These are phyloP conservation scores for Dendrolimus houi DNA, from an alignment of 2,888 invertebrate genomes.

Conservation along the genomic window DNA sequence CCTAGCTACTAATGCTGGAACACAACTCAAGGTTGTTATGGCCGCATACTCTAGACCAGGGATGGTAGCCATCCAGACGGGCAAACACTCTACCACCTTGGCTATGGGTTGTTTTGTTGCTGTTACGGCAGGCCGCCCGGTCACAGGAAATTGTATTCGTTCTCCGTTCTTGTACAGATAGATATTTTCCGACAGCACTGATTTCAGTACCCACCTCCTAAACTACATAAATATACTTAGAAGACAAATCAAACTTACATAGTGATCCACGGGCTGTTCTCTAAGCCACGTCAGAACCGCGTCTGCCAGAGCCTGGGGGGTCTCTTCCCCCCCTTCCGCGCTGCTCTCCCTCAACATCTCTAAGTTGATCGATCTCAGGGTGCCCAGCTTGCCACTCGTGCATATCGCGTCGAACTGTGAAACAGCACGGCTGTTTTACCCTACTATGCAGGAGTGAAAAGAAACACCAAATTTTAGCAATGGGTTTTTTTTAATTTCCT, in stretches of 20 bases:
- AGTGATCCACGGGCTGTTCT: conserved; percentile 31
- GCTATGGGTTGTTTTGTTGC: no score
- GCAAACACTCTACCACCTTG: no score
- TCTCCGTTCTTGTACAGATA: no score
- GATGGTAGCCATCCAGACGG: no score
- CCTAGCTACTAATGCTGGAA: no score
- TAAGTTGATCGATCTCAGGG: conserved; percentile 81
- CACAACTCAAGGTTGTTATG: no score
- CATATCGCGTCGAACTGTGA: conserved; percentile 80
- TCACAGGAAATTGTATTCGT: no score
- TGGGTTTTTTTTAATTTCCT: not conserved
- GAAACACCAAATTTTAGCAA: not conserved
- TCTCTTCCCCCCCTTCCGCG: conserved; percentile 78
- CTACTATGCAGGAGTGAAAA: not conserved
- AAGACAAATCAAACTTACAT: conserved; percentile 13
- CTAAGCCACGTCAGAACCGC: conserved; percentile 80
- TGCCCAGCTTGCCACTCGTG: conserved; percentile 77
- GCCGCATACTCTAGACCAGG: no score
- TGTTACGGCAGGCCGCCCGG: no score
- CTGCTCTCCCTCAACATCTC: conserved; percentile 85
- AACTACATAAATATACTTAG: no score
- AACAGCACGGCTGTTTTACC: not conserved
- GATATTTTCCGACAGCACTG: no score
- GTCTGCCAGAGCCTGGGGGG: conserved; percentile 76
- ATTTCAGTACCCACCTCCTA: no score